phyloP scores from a whole-genome alignment of 2,113 vertebrate species.

The Notechis scutatus region DNA sequence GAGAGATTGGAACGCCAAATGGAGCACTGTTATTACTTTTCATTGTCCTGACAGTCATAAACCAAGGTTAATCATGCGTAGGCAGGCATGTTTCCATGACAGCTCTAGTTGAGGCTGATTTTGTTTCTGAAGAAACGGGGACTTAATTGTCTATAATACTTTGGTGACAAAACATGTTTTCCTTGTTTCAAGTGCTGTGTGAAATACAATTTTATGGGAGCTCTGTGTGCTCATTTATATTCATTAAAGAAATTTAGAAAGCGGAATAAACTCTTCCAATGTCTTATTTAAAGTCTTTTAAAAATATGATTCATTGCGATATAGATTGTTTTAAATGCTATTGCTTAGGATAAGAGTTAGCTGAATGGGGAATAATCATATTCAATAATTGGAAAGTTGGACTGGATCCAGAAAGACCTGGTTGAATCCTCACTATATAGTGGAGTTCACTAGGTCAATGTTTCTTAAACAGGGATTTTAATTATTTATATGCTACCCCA shows the following conservation, averaged over 20 bases:
- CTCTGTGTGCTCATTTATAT: not conserved
- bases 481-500: not conserved
- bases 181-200: not conserved
- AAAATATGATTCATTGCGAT: not conserved
- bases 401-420: not conserved
- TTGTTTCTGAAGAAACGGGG: not conserved
- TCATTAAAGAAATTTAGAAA: not conserved
- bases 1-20: not conserved
- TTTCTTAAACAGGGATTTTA: not conserved
- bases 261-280: not conserved
- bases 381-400: not conserved
- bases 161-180: not conserved
- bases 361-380: not conserved
- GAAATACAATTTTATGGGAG: not conserved
- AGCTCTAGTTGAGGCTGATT: not conserved
- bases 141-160: not conserved
- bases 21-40: not conserved
- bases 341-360: not conserved
- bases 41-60: not conserved
- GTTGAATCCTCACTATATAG: not conserved
- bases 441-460: not conserved
- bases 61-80: not conserved
- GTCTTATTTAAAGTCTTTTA: not conserved
- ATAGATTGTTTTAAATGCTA: not conserved
- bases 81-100: slow-evolving; percentile 9